These are phyloP conservation scores for Zophobas atratus DNA, from an alignment of 1,140 invertebrate species.

Conservation along the genomic window DNA sequence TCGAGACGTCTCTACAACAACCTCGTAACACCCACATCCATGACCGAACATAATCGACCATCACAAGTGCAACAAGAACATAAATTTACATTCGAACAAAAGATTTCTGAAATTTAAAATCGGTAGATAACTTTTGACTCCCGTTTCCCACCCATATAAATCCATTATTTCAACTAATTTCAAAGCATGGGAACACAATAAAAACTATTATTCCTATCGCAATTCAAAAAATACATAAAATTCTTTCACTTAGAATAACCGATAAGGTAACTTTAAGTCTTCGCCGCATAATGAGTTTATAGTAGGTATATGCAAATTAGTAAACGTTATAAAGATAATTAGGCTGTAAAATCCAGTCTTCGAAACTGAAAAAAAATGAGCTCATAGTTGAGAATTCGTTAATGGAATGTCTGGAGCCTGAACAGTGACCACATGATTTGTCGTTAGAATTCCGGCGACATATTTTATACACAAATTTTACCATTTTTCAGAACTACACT, in stretches of 20 bases:
- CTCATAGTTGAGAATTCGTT: not conserved
- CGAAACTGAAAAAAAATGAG: slow-evolving; percentile 5
- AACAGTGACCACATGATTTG: too few species aligned
- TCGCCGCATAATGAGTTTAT: slow-evolving; percentile 23
- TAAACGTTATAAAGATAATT: slow-evolving; percentile 38
- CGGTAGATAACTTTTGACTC: not conserved
- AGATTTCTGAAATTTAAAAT: slow-evolving; percentile 21
- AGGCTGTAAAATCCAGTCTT: slow-evolving; percentile 39
- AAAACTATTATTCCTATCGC: slow-evolving; percentile 21
- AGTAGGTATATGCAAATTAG: slow-evolving; percentile 34
- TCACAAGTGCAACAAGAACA: slow-evolving; percentile 27
- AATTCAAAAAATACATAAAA: slow-evolving; percentile 12
- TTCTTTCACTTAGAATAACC: not conserved
- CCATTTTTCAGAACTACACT: too few species aligned
- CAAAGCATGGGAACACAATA: slow-evolving; percentile 19
- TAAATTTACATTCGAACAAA: slow-evolving; percentile 14
- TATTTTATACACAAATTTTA: too few species aligned
- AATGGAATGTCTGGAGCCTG: not conserved
- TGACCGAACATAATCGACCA: slow-evolving; percentile 31
- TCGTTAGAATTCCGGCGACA: too few species aligned
- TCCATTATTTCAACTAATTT: too few species aligned
- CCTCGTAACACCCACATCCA: slow-evolving; percentile 28
- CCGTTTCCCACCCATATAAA: not conserved
- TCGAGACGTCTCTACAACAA: slow-evolving; percentile 20
- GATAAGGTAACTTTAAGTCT: not conserved